Conservation (phyloP, 2,113 vertebrate species). For the Miniopterus natalensis region DNA sequence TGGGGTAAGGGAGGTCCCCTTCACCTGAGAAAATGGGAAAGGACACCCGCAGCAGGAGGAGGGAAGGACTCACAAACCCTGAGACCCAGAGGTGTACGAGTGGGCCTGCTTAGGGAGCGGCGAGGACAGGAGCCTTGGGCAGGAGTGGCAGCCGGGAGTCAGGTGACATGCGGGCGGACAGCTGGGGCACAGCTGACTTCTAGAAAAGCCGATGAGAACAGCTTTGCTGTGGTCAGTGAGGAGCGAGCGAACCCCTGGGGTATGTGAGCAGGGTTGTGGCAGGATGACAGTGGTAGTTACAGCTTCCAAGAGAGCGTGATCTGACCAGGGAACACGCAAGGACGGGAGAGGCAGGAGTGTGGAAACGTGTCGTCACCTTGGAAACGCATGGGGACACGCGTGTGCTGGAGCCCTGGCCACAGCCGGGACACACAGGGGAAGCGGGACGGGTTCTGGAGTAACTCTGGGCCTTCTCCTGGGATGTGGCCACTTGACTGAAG, state of each 20-base stretch:
- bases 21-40: background rate
- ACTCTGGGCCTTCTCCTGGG: background rate
- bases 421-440: background rate
- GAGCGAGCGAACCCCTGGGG: rapidly evolving
- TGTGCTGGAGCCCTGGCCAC: rapidly evolving
- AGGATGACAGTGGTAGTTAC: background rate
- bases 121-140: background rate
- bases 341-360: background rate
- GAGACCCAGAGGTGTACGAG: background rate
- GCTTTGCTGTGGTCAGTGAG: no score
- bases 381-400: rapidly evolving
- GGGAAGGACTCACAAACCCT: background rate
- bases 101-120: background rate
- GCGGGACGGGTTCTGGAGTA: rapidly evolving
- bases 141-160: background rate
- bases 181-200: background rate
- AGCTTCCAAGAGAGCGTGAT: background rate
- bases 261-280: background rate
- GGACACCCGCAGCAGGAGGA: background rate
- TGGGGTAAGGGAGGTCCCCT: background rate
- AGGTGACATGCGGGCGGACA: rapidly evolving
- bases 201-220: background rate
- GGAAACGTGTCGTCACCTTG: rapidly evolving
- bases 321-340: background rate
- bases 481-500: background rate